Evolutionary conservation across 1,140 invertebrate species (phyloP), one percentile per base, ranked within the genome.

Genomic region (Sycophila sp.): DNA sequence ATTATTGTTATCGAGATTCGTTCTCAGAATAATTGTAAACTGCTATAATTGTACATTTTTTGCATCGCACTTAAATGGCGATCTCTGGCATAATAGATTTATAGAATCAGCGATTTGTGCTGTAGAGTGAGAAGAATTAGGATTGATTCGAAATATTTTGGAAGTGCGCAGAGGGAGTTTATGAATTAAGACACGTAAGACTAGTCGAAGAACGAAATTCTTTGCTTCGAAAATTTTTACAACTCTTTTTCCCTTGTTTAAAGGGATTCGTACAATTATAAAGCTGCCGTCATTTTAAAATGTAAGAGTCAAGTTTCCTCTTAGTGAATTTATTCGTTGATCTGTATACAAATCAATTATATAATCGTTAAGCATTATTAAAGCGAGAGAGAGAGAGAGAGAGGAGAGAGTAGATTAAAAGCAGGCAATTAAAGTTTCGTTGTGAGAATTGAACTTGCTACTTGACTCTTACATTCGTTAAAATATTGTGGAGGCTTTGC

Each of bases 1-100:
- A 75, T 74, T 79, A 81, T 82, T 81, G 81, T 81, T 82, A 78
- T 79, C 76, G 77, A 82, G 76, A 78, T 74, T 75, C 53, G 60
- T 71, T 80, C 78, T 80, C 78, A 55, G 73, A 80, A 76, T 76
- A 75, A 77, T 77, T 76, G 75, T 72, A 71, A 71, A 77, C 68
- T 74, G 75, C 72, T 71, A 72, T 70, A 71, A 77, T 77, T 79
- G 77, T 79, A 74, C 69, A 75, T 76, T 78, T 68, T 69, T 76
- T 75, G 69, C 64, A 71, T 74, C 63, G 66, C 67, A 63, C 40
- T 63, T 70, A 53, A 58, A 69, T 55, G 10, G 62, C 69, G 63
- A 71, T 59, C 45, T 66, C 53, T 65, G 55, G 53, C 15, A 71
- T 65, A 71, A 60, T 71, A 58, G 40, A 42, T 56, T 63, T 62